Evolutionary conservation across 2,888 invertebrate species (phyloP), one percentile per base, ranked within the genome.

Genomic region (Epinotia ramella): DNA sequence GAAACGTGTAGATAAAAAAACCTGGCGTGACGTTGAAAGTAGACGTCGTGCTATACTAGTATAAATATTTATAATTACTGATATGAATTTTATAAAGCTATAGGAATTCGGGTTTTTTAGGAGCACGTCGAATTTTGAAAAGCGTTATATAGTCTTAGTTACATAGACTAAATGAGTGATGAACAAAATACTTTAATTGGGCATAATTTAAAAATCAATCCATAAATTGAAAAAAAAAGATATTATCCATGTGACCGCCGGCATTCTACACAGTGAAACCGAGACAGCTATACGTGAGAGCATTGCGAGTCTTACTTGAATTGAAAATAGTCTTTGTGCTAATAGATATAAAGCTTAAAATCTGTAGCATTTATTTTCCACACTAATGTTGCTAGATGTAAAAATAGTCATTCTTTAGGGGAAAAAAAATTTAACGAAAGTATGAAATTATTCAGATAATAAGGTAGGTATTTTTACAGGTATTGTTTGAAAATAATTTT

Each of bases 251-350:
- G 24, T 1, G 24, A 24, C 33, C n/a, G 69, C 59, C 20, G 20
- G 74, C 74, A 20, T 46, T 70, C 69, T 18, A 74, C 69, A 64
- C 64, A 13, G 20, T 28, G 65, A 49, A 74, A 49, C 33, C 59
- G 74, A 74, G 13, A 74, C 3, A n/a, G 64, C 69, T 59, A 49
- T 53, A 64, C 49, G 33, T 2, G 7, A 7, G 6, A 1, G 0
- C n/a, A 12, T 12, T 1, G 18, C 11, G 3, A 9, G n/a, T 20
- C 3, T 33, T 3, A 7, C 0, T 46, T 18, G 3, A 65, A 64
- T 28, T 7, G 3, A 74, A 64, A 70, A 7, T 28, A 0, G 20
- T 16, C 59, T 33, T 70, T 74, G 11, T n/a, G 2, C 0, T 0
- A 0, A 0, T 3, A 0, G 0, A 0, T 0, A 9, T 74, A 74